A percentile compares a stretch with the other conserved stretches of the same genome.
These are phyloP conservation scores for Serinus canaria DNA, from an alignment of 2,113 vertebrate species.

Conservation along the genomic window DNA sequence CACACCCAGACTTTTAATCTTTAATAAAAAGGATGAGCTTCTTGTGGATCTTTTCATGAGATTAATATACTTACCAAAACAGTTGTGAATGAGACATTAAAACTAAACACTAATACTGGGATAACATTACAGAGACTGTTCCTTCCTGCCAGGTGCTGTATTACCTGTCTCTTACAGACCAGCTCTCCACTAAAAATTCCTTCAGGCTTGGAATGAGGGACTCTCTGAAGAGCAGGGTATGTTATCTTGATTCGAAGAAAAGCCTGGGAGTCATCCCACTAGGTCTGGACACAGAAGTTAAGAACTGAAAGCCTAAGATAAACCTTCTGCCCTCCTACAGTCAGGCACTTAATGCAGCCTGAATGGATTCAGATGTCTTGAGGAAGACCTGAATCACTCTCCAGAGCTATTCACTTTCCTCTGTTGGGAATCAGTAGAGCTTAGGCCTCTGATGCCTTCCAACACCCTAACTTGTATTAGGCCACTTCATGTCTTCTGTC, in stretches of 20 bases:
- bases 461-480: not conserved
- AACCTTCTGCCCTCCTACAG: not conserved
- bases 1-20: not conserved
- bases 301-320: conserved; percentile 3
- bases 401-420: not conserved
- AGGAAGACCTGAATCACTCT: not conserved
- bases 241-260: not conserved
- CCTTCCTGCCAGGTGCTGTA: not conserved
- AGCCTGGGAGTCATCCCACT: not conserved
- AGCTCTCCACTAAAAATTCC: not conserved
- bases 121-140: not conserved
- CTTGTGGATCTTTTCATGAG: not conserved
- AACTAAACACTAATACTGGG: not conserved
- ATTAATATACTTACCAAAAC: not conserved
- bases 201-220: not conserved
- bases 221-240: not conserved
- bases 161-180: not conserved
- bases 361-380: not conserved
- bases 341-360: not conserved
- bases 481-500: not conserved
- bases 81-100: not conserved
- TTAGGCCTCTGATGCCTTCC: not conserved
- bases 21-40: not conserved
- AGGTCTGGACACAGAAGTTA: not conserved
- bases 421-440: not conserved